Evolutionary conservation across 2,797 vertebrate genomes (phyloP), one percentile per base, ranked within the genome.

Genomic region (Euthynnus affinis): DNA sequence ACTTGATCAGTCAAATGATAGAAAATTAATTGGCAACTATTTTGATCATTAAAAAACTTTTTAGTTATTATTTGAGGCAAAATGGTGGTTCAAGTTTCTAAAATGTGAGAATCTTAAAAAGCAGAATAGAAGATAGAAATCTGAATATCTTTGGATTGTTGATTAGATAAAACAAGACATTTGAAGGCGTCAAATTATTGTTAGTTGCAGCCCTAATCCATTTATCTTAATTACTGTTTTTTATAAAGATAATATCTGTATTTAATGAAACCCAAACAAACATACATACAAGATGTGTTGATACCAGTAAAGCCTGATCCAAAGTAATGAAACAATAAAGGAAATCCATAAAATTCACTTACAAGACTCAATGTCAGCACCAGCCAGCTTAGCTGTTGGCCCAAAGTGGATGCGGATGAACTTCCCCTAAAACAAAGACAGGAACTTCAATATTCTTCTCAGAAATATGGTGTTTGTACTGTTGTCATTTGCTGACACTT

Each of bases 341-440:
- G 14, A 32, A 57, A 71, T 53, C 12, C 14, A 57, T 6, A 1
- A 64, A 63, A 69, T 77, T 64, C 77, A 86, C 94, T 95, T 89
- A 94, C 90, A 96, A 74, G 86, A 93, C 88, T 96, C 90, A 9
- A 93, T 89, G 84, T 95, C 92, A 5, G 93, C 94, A 71, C 94
- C 91, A 79, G 93, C 90, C 86, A 95, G 93, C 78, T 94, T 94
- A 80, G 93, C 93, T 66, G 84, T 94, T 10, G 92, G 93, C 37
- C 94, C 93, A 37, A 93, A 95, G 89, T 95, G 95, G 88, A 96
- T 96, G 84, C 88, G 88, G 83, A 96, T 96, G 81, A 94, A 96
- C 92, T 96, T 96, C 77, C 93, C 95, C 94, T 95, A 68, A 74
- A 87, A 76, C 2, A 83, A 83, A 83, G 15, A 78, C 20, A 58